Percentiles rank a stretch among this genome's conserved stretches.
phyloP scores from a whole-genome alignment of 2,888 invertebrate species.

The Caenorhabditis doughertyi region DNA sequence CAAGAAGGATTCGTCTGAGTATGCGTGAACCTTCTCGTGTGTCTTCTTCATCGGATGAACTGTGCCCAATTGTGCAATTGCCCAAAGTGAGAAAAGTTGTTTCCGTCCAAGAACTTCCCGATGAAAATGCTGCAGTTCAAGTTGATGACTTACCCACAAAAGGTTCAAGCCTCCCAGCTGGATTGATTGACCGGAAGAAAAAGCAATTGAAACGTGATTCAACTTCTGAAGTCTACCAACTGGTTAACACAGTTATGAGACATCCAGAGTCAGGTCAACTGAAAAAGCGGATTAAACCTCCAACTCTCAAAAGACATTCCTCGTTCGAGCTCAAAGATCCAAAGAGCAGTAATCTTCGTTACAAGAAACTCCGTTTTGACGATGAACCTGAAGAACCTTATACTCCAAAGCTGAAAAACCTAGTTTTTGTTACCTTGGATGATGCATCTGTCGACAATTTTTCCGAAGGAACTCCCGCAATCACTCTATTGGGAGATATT shows the following conservation, averaged over 20 bases:
- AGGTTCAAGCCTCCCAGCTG: too few relatives aligned
- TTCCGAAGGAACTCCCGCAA: neutral
- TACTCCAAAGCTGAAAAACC: neutral
- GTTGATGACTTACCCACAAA: too few relatives aligned
- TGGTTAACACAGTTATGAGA: neutral
- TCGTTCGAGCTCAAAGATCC: too few relatives aligned
- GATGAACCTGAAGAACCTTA: neutral
- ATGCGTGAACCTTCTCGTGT: neutral
- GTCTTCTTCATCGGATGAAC: slow-evolving; percentile 16
- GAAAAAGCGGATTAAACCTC: neutral
- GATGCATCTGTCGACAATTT: neutral
- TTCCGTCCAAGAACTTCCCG: too few relatives aligned
- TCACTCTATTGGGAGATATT: neutral
- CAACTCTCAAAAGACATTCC: too few relatives aligned
- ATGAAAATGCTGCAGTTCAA: too few relatives aligned
- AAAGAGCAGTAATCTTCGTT: too few relatives aligned
- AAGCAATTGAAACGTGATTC: neutral
- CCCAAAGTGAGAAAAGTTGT: neutral
- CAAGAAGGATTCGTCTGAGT: neutral
- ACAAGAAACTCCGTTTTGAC: too few relatives aligned
- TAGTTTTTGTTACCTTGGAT: neutral
- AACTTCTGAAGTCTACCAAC: neutral
- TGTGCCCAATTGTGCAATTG: neutral
- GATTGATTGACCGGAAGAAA: too few relatives aligned
- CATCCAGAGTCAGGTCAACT: neutral